Percentiles rank a stretch among this genome's conserved stretches.
phyloP scores from a whole-genome alignment of 1,140 invertebrate genomes.

The Calosoma granatense region DNA sequence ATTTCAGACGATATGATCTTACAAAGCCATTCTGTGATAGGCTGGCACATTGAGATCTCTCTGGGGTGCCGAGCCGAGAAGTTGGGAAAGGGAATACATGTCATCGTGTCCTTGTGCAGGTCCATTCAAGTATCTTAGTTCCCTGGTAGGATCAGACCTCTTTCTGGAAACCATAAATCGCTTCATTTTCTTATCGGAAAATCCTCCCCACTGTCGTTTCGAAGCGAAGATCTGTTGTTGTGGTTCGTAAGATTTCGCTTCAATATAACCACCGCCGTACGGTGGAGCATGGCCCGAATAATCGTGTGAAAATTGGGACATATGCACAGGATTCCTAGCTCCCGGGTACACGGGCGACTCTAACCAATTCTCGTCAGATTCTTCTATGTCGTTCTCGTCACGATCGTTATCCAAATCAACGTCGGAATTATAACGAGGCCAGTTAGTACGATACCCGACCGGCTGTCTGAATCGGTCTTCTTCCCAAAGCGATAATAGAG shows the following conservation, averaged over 20 bases:
- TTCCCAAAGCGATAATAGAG: slow-evolving; percentile 27
- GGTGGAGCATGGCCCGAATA: background rate
- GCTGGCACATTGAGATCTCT: slow-evolving; percentile 26
- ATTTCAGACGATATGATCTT: slow-evolving; percentile 14
- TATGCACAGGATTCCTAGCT: slow-evolving; percentile 8
- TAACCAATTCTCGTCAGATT: slow-evolving; percentile 25
- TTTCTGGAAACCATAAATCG: slow-evolving; percentile 28
- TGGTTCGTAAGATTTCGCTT: background rate
- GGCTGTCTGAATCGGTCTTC: slow-evolving; percentile 20
- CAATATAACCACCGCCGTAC: background rate
- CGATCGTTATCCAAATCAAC: slow-evolving; percentile 16
- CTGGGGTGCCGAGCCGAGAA: slow-evolving; percentile 22
- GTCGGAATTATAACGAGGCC: slow-evolving; percentile 19
- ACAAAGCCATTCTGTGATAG: slow-evolving; percentile 24
- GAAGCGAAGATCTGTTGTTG: slow-evolving; percentile 19
- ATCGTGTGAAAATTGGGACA: background rate
- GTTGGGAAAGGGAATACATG: slow-evolving; percentile 28
- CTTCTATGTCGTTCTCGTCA: slow-evolving; percentile 16
- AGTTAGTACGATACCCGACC: slow-evolving; percentile 18
- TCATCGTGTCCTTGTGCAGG: slow-evolving; percentile 27
- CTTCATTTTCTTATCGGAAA: slow-evolving; percentile 23
- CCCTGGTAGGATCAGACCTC: slow-evolving; percentile 27
- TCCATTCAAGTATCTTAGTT: slow-evolving; percentile 28
- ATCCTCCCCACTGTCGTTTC: slow-evolving; percentile 23
- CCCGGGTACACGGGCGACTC: slow-evolving; percentile 27